A percentile compares a stretch with the other conserved stretches of the same genome.
These are phyloP conservation scores for Zygogramma bicolorata DNA, from an alignment of 2,888 invertebrate species.

Conservation along the genomic window DNA sequence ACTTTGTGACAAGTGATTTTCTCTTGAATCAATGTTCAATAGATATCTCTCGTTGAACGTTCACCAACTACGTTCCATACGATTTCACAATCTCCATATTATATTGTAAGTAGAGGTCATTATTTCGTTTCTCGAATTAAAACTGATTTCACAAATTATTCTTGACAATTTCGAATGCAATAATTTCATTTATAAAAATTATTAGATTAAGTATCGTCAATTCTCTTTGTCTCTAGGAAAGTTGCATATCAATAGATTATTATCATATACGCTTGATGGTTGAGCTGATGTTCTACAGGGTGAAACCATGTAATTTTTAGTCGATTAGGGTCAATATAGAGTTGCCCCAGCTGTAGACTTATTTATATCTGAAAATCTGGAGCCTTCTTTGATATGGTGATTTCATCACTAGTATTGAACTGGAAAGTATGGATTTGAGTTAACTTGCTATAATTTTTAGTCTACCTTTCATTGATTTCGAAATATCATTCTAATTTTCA, in stretches of 20 bases:
- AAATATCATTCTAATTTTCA: too few relatives aligned
- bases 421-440: too few relatives aligned
- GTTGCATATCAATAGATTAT: constrained; percentile 14
- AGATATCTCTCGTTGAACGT: background rate
- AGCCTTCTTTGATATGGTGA: too few relatives aligned
- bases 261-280: background rate
- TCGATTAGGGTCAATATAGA: background rate
- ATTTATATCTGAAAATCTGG: too few relatives aligned
- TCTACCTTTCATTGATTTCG: too few relatives aligned
- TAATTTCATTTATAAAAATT: background rate
- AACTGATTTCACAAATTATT: background rate
- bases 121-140: background rate
- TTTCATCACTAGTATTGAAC: too few relatives aligned
- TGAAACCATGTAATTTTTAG: background rate
- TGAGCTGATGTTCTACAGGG: background rate
- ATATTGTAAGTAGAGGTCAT: background rate
- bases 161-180: background rate
- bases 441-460: too few relatives aligned
- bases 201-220: background rate
- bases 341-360: too few relatives aligned
- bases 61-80: too few relatives aligned
- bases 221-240: background rate
- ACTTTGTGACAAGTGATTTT: too few relatives aligned
- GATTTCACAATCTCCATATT: too few relatives aligned
- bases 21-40: too few relatives aligned